These are phyloP conservation scores for Myotis findleyi DNA, from an alignment of 2,797 vertebrate species.

Conservation along the genomic window DNA sequence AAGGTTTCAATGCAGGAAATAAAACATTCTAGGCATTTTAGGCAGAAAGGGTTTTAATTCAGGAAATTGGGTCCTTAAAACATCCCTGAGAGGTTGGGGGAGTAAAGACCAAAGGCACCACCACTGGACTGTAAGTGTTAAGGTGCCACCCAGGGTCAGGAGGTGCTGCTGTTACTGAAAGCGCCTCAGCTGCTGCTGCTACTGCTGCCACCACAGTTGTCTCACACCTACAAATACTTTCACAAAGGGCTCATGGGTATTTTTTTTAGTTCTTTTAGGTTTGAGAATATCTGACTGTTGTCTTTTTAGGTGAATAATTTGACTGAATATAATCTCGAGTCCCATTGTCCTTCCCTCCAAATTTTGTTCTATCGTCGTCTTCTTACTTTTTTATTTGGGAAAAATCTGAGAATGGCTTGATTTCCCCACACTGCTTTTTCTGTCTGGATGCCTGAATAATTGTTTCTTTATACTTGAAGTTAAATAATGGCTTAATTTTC, in stretches of 20 bases:
- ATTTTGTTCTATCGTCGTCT: neutral
- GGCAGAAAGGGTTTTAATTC: neutral
- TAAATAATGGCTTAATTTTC: neutral
- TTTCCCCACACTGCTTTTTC: slow-evolving; percentile 18
- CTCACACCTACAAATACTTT: neutral
- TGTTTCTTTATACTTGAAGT: slow-evolving; percentile 42
- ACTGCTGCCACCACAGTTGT: neutral
- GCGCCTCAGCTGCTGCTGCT: neutral
- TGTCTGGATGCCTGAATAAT: neutral
- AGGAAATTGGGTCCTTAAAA: neutral
- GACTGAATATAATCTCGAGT: neutral
- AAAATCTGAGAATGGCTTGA: neutral
- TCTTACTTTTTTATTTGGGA: neutral
- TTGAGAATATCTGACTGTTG: neutral
- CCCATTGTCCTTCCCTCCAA: neutral
- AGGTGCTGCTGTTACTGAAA: neutral
- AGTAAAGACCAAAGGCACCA: neutral
- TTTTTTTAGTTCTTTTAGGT: neutral
- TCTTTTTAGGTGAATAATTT: neutral
- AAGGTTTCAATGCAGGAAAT: neutral
- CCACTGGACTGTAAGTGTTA: neutral
- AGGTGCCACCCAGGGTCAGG: neutral
- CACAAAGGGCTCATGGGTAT: neutral
- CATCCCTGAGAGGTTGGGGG: neutral
- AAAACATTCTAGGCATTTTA: slow-evolving; percentile 14